Evolutionary conservation across 2,888 invertebrate species (phyloP), one percentile per base, ranked within the genome.

Genomic region (Coecobrya sp.): DNA sequence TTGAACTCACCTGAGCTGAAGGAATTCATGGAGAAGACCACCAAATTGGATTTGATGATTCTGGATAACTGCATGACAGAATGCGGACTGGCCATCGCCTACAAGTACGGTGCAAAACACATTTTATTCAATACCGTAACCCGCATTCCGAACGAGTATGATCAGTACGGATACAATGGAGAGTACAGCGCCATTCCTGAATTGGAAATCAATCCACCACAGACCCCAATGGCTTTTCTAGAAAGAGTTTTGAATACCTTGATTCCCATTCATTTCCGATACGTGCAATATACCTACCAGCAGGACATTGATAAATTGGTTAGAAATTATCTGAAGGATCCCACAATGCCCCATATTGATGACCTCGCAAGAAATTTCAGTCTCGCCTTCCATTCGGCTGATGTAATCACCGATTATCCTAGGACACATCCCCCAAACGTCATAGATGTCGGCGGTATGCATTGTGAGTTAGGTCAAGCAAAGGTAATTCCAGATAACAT

Each of bases 41-140:
- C 30, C 4, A 62, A 85, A 13, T 59, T 91, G 30, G 94, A 94
- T 42, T 52, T 94, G 42, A 62, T 94, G 19, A 92, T 94, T 13
- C 59, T 93, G 0, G 94, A 94, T 65, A 92, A 85, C 22, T 84
- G 92, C n/a, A 88, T 92, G 42, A 22, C 89, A 16, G 94, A 94
- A 25, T 94, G 93, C 84, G 93, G 81, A 0, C 25, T 93, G 10
- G 93, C 85, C 0, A 65, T 94, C 0, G 89, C 88, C 0, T 82
- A 93, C 79, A 91, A 92, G 52, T 93, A 84, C 25, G 62, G 55
- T 0, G 93, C 93, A 2, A 92, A 92, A n/a, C 42, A 79, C 42
- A 92, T 94, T 5, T 19, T 87, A 10, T 93, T 90, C 36, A 91
- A 30, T 25, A 93, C 94, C 45, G 59, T 92, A 0, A 79, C 79